A percentile compares a stretch with the other conserved stretches of the same genome.
Evolutionary conservation across 2,797 vertebrate species (phyloP).

Genomic region (Liparis tanakae): DNA sequence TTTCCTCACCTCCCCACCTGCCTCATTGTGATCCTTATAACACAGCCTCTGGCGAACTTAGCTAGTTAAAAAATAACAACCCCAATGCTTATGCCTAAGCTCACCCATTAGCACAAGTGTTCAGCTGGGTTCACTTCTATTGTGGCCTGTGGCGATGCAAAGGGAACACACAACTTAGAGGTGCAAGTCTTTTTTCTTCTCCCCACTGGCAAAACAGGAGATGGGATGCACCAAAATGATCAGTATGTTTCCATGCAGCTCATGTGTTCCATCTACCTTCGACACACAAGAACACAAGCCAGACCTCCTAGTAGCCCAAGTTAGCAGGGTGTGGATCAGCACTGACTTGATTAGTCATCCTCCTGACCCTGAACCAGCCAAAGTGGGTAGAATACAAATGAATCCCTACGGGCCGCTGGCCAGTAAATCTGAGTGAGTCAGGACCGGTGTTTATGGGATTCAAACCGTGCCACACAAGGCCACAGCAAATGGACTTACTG

Average conservation of each 20-base stretch:
- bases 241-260: constrained; percentile 32
- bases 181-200: constrained; percentile 48
- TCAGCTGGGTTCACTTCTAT: constrained; percentile 56
- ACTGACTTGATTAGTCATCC: constrained; percentile 71
- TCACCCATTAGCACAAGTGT: constrained; percentile 64
- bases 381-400: constrained; percentile 69
- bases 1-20: constrained; percentile 39
- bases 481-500: constrained; percentile 52
- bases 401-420: constrained; percentile 59
- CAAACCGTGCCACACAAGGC: constrained; percentile 69
- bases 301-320: constrained; percentile 59
- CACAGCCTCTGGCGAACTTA: constrained; percentile 49
- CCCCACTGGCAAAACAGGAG: constrained; percentile 34
- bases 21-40: constrained; percentile 45
- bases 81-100: constrained; percentile 72
- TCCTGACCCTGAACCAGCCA: constrained; percentile 70
- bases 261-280: constrained; percentile 43
- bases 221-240: constrained; percentile 51
- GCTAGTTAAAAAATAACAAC: constrained; percentile 74
- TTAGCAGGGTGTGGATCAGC: constrained; percentile 68
- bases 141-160: constrained; percentile 57
- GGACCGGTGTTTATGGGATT: constrained; percentile 72
- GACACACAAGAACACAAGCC: constrained; percentile 16
- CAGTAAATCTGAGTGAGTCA: constrained; percentile 76
- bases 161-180: constrained; percentile 61